phyloP scores from a whole-genome alignment of 2,113 vertebrate genomes.

The Panurus biarmicus region DNA sequence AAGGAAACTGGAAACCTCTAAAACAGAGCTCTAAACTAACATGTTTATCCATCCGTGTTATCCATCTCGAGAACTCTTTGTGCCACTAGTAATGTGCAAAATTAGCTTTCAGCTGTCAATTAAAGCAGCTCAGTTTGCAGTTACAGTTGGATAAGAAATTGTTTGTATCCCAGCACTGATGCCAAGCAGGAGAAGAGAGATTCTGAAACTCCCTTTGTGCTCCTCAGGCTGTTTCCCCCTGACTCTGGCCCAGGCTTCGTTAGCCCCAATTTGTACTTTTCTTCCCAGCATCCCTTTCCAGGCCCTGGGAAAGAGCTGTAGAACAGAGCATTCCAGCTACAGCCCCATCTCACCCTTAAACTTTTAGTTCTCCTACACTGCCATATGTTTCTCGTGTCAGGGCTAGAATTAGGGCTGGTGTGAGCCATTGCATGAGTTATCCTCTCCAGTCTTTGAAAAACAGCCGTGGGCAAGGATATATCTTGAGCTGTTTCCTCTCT shows the following conservation, averaged over 20 bases:
- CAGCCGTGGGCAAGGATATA: background rate
- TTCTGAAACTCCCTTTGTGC: background rate
- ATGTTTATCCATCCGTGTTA: background rate
- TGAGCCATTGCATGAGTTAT: background rate
- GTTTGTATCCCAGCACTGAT: background rate
- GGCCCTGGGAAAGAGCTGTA: background rate
- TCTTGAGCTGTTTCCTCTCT: background rate
- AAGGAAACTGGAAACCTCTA: background rate
- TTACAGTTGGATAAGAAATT: background rate
- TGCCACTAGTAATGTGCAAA: background rate
- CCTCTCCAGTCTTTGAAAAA: background rate
- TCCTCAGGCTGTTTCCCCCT: background rate
- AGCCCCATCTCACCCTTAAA: background rate
- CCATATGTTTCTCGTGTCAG: background rate
- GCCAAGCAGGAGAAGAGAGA: background rate
- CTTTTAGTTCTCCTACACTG: background rate
- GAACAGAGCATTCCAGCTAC: background rate
- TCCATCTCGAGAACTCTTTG: background rate
- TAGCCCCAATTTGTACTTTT: background rate
- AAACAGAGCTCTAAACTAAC: background rate
- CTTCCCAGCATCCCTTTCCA: background rate
- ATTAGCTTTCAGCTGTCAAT: background rate
- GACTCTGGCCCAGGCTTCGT: background rate
- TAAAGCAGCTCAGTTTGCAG: background rate
- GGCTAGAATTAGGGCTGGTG: background rate